Evolutionary conservation across 2,797 vertebrate genomes (phyloP).

Genomic region (Sarcophilus harrisii): DNA sequence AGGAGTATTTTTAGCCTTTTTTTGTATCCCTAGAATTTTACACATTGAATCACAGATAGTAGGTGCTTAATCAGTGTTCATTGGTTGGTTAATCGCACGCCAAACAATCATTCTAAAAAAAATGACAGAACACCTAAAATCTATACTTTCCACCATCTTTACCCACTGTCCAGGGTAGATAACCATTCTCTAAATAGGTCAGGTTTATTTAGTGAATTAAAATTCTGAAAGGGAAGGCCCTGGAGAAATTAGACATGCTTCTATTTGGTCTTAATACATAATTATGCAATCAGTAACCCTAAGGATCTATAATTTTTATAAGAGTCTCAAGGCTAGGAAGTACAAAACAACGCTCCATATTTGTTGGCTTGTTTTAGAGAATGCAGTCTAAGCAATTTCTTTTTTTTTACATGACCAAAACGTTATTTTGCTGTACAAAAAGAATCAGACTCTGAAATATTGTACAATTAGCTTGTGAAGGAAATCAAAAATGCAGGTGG

Average conservation of each 20-base stretch:
- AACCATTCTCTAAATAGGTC: conserved; percentile 12
- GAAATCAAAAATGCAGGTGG: too few species aligned
- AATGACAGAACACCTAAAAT: not conserved
- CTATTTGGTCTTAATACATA: conserved; percentile 23
- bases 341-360: conserved; percentile 39
- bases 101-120: conserved; percentile 36
- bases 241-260: conserved; percentile 7
- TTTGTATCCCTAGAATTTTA: not conserved
- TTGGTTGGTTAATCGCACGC: not conserved
- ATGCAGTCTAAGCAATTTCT: conserved; percentile 36
- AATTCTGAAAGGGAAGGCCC: conserved; percentile 14
- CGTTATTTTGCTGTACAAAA: too few species aligned
- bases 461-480: too few species aligned
- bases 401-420: too few species aligned
- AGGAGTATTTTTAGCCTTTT: not conserved
- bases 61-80: not conserved
- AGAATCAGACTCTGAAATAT: too few species aligned
- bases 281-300: conserved; percentile 10
- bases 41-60: not conserved
- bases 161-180: not conserved
- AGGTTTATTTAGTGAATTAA: conserved; percentile 2
- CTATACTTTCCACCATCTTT: not conserved
- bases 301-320: conserved; percentile 23
- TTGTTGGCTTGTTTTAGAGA: conserved; percentile 64
- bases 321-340: conserved; percentile 46